Evolutionary conservation across 2,888 invertebrate genomes (phyloP).

Genomic region (Lepeophtheirus nordmannii): DNA sequence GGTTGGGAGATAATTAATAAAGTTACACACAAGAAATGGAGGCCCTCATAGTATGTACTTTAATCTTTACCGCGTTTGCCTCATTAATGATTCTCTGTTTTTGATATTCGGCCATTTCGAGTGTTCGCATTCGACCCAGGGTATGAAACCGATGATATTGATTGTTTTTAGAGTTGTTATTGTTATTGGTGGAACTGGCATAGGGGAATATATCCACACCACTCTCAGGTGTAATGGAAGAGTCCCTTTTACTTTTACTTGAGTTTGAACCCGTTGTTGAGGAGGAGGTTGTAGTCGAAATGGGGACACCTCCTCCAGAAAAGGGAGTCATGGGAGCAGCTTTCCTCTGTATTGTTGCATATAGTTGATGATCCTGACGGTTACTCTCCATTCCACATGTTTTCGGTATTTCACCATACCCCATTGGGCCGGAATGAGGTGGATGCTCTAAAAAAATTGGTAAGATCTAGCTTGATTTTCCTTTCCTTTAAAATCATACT

Average conservation of each 20-base stretch:
- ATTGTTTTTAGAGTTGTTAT: background rate
- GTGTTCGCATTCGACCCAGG: slow-evolving; percentile 9
- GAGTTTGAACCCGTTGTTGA: too few relatives aligned
- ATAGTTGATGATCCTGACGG: slow-evolving; percentile 18
- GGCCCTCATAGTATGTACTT: too few relatives aligned
- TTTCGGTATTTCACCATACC: slow-evolving; percentile 20
- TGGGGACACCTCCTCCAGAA: background rate
- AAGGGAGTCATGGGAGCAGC: slow-evolving; percentile 2
- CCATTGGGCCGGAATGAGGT: background rate
- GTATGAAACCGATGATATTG: background rate
- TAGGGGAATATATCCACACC: background rate
- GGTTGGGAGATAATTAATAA: too few relatives aligned
- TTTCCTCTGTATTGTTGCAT: slow-evolving; percentile 19
- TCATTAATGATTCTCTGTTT: background rate
- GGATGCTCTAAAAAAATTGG: slow-evolving; percentile 10
- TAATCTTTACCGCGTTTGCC: background rate
- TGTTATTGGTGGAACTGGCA: background rate
- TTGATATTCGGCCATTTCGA: slow-evolving; percentile 9
- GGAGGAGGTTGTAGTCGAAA: too few relatives aligned
- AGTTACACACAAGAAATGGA: too few relatives aligned
- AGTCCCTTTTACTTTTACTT: too few relatives aligned
- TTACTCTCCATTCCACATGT: slow-evolving; percentile 12
- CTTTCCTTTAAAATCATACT: slow-evolving; percentile 2
- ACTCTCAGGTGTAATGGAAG: too few relatives aligned
- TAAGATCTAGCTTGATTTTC: background rate